Percentiles rank a stretch among this genome's conserved stretches.
These are phyloP conservation scores for Redunca redunca DNA, from an alignment of 2,113 vertebrate species.

Conservation along the genomic window DNA sequence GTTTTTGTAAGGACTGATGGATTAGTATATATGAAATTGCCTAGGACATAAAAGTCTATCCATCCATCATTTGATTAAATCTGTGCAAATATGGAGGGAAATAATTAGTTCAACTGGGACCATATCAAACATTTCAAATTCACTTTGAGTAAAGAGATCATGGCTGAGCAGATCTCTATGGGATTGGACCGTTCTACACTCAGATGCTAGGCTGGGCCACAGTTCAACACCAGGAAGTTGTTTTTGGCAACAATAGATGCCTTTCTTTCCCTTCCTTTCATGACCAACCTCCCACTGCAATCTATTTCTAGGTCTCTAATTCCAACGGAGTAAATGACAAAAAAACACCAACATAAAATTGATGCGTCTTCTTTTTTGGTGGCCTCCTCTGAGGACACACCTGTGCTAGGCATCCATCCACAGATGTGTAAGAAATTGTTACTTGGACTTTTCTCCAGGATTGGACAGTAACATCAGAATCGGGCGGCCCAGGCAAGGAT, in stretches of 20 bases:
- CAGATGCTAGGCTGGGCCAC: not conserved
- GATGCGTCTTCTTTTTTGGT: not conserved
- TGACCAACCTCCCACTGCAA: not conserved
- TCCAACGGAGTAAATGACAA: not conserved
- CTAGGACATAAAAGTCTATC: too few relatives aligned
- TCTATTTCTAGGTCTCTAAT: not conserved
- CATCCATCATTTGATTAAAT: not conserved
- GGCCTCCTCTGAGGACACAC: not conserved
- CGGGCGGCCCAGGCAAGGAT: not conserved
- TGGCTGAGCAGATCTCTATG: not conserved
- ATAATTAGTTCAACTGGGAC: not conserved
- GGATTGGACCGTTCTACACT: not conserved
- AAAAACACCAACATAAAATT: not conserved
- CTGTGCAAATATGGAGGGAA: not conserved
- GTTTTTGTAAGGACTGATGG: not conserved
- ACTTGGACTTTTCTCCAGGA: not conserved
- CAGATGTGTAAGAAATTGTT: not conserved
- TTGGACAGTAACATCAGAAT: accelerated
- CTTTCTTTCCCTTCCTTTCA: not conserved
- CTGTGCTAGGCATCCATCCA: not conserved
- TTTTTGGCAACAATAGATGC: not conserved
- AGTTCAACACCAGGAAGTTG: not conserved
- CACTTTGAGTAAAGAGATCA: not conserved
- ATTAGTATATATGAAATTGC: not conserved
- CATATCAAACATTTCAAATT: not conserved